Evolutionary conservation across 2,113 vertebrate genomes (phyloP).

Genomic region (Rhinolophus ferrumequinum): DNA sequence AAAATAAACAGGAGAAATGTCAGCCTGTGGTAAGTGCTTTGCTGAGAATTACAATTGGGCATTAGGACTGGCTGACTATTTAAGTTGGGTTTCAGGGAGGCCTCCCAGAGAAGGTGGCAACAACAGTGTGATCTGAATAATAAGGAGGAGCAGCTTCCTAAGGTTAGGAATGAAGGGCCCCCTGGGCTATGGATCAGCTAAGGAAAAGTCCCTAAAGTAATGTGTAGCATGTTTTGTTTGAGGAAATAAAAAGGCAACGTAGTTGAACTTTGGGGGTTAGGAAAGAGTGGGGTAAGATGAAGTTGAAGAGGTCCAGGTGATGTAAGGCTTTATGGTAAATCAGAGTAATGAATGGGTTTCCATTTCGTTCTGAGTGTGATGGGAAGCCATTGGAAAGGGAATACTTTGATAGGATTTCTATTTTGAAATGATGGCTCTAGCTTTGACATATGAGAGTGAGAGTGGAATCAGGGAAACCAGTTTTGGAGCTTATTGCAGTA

Average conservation of each 20-base stretch:
- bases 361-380: neutral
- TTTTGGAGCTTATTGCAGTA: neutral
- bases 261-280: neutral
- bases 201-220: neutral
- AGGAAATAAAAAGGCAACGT: neutral
- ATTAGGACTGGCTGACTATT: neutral
- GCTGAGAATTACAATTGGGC: neutral
- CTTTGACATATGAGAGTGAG: neutral
- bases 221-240: neutral
- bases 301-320: neutral
- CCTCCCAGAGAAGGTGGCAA: neutral
- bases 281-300: neutral
- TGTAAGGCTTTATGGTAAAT: neutral
- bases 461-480: neutral
- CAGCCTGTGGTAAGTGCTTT: neutral
- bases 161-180: neutral
- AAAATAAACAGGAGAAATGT: neutral
- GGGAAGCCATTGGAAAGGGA: neutral
- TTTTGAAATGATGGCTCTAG: neutral
- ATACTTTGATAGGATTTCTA: neutral
- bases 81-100: neutral
- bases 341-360: neutral
- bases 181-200: neutral
- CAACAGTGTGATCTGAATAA: neutral
- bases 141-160: neutral